A percentile compares a stretch with the other conserved stretches of the same genome.
These are phyloP conservation scores for Heterohyrax brucei DNA, from an alignment of 2,797 vertebrate genomes.

Conservation along the genomic window DNA sequence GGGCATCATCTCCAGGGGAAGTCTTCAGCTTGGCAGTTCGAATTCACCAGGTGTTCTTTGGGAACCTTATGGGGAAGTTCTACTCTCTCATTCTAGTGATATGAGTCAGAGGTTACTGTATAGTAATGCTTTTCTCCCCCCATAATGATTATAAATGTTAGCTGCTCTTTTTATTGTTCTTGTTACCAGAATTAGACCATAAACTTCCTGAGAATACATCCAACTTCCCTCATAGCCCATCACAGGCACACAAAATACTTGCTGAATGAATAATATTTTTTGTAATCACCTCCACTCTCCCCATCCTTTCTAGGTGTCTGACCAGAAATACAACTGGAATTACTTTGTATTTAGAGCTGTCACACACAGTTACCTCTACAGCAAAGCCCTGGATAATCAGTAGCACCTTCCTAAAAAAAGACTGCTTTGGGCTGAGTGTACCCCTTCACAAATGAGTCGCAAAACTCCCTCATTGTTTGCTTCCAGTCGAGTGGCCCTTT, in stretches of 20 bases:
- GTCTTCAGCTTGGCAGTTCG: too few species aligned
- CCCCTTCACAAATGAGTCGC: neutral
- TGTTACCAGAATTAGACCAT: neutral
- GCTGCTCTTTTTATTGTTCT: neutral
- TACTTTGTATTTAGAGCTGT: neutral
- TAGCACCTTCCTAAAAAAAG: neutral
- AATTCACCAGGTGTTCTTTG: too few species aligned
- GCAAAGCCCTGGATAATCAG: neutral
- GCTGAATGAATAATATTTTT: neutral
- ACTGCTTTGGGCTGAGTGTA: neutral
- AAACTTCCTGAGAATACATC: neutral
- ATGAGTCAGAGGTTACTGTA: too few species aligned
- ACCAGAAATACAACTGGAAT: constrained; percentile 67
- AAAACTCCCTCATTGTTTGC: neutral
- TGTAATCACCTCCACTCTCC: neutral
- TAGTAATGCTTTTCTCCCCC: too few species aligned
- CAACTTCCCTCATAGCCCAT: neutral
- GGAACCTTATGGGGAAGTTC: too few species aligned
- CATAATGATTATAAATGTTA: neutral
- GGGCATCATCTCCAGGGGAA: too few species aligned
- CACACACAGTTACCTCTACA: neutral
- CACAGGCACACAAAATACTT: neutral
- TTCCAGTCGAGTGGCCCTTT: neutral
- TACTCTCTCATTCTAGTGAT: too few species aligned
- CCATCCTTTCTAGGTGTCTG: neutral